Percentiles rank a stretch among this genome's conserved stretches.
Conservation (phyloP, 1,140 invertebrate species). For the Panonychus citri region DNA sequence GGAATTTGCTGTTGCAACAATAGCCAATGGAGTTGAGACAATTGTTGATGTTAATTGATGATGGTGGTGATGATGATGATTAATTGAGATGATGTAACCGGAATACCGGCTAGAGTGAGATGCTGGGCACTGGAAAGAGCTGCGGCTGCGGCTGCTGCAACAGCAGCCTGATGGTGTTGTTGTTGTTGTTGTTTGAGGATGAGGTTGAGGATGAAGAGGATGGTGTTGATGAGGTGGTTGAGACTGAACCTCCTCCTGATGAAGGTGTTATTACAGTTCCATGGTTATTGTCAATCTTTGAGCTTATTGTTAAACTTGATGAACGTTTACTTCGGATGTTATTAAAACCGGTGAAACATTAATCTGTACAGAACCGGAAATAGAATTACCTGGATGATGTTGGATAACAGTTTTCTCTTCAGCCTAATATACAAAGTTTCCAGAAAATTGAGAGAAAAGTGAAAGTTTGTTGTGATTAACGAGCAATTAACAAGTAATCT, state of each 20-base stretch:
- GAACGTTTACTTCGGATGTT: background rate
- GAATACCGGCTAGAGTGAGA: constrained; percentile 8
- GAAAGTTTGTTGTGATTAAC: too few relatives aligned
- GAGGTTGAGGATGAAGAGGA: constrained; percentile 28
- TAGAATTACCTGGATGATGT: background rate
- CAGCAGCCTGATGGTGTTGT: constrained; percentile 19
- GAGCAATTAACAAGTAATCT: background rate
- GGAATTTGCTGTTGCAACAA: constrained; percentile 10
- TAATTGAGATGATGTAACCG: constrained; percentile 2
- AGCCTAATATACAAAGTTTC: background rate
- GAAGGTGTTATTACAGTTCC: constrained; percentile 20
- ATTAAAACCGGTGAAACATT: constrained; percentile 1
- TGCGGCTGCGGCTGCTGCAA: constrained; percentile 15
- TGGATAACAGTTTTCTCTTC: background rate
- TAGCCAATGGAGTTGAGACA: constrained; percentile 20
- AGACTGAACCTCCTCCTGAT: constrained; percentile 4
- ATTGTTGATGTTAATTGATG: constrained; percentile 4
- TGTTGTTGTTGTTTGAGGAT: constrained; percentile 12
- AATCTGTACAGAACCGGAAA: background rate
- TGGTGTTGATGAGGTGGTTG: constrained; percentile 1
- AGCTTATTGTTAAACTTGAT: background rate
- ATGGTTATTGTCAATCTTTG: background rate
- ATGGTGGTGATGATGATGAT: constrained; percentile 13
- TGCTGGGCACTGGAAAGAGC: constrained; percentile 11
- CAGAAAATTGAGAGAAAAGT: too few relatives aligned